Evolutionary conservation across 2,113 vertebrate species (phyloP).

Genomic region (Proteles cristata): DNA sequence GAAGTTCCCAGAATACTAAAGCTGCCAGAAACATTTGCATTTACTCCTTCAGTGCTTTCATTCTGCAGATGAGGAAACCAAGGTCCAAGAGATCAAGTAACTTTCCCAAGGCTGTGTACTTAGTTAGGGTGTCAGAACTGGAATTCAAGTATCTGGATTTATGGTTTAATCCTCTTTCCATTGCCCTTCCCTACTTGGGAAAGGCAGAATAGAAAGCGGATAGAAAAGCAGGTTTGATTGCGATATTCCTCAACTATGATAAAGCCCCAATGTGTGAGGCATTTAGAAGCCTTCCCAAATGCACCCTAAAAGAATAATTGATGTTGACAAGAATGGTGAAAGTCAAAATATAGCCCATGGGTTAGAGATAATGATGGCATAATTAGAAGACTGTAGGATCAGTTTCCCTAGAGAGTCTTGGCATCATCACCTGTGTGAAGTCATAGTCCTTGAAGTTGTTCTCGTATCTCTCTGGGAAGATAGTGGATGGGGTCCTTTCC

Average conservation of each 20-base stretch:
- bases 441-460: neutral
- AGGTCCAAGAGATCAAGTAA: slow-evolving; percentile 40
- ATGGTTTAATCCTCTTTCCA: neutral
- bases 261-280: neutral
- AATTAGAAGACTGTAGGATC: neutral
- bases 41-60: slow-evolving; percentile 2
- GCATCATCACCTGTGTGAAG: neutral
- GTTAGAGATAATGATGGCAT: neutral
- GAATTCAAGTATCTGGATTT: neutral
- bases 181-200: neutral
- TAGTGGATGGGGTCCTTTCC: neutral
- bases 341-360: neutral
- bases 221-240: neutral
- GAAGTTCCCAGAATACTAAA: slow-evolving; percentile 13
- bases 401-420: neutral
- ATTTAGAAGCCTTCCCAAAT: neutral
- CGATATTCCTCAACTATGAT: neutral
- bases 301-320: neutral
- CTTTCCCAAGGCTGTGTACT: neutral
- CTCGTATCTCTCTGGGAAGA: neutral
- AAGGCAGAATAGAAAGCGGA: neutral
- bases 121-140: neutral
- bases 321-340: neutral
- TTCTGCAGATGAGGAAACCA: slow-evolving; percentile 40
- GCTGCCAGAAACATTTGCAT: neutral